Percentiles rank a stretch among this genome's conserved stretches.
Conservation (phyloP, 1,140 invertebrate species). For the Aphis craccivora region DNA sequence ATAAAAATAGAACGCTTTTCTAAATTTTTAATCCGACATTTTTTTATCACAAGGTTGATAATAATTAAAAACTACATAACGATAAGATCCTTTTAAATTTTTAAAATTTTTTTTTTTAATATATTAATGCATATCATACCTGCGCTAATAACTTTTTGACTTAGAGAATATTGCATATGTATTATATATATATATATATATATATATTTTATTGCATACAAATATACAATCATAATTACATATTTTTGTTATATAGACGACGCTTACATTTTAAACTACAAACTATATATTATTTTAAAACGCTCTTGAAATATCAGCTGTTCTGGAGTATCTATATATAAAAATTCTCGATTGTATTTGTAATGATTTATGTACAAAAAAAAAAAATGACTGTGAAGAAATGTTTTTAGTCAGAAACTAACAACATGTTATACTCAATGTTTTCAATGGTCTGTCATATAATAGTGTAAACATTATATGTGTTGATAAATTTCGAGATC, state of each 20-base stretch:
- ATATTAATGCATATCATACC: not conserved
- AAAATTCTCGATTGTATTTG: not conserved
- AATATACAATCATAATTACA: not conserved
- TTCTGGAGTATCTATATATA: not conserved
- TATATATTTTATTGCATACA: not conserved
- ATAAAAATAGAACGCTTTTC: not conserved
- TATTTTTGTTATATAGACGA: not conserved
- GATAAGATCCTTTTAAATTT: not conserved
- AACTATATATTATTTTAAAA: not conserved
- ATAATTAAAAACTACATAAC: not conserved
- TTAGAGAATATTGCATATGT: not conserved
- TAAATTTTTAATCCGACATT: not conserved
- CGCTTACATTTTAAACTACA: not conserved
- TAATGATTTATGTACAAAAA: not conserved
- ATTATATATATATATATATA: no score
- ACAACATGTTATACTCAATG: not conserved
- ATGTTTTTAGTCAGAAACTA: not conserved
- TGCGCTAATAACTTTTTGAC: not conserved
- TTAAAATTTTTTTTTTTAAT: not conserved
- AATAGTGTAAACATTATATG: not conserved
- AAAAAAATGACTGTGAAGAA: not conserved
- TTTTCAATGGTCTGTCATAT: not conserved
- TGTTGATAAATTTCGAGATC: not conserved
- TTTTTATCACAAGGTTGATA: not conserved
- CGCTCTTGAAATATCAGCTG: not conserved